Evolutionary conservation across 2,797 vertebrate genomes (phyloP), one percentile per base, ranked within the genome.

Genomic region (Margarornis squamiger): DNA sequence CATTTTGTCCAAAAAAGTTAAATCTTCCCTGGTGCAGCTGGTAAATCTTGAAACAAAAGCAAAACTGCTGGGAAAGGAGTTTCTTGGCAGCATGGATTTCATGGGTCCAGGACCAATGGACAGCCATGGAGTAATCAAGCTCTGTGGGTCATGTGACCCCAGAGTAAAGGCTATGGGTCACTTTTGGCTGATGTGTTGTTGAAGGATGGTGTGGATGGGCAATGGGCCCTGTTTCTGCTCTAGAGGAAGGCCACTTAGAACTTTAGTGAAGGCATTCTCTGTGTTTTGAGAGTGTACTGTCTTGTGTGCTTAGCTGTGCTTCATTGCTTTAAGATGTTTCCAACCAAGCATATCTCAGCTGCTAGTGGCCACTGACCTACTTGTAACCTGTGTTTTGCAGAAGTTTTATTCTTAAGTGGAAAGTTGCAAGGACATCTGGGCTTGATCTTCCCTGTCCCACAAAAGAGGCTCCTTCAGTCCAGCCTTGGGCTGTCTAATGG

Each of bases 391-490:
- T 34, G 30, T 77, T 94, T 85, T 4, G 0, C 15, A 39, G 55
- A 85, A 82, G 27, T 70, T 88, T 91, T 89, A 73, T 90, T 96
- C 78, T 58, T 51, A 58, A 68, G 59, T 45, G 51, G 71, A 90
- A 74, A 91, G 59, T 30, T 79, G 12, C 36, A 63, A 63, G 21
- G 57, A 46, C 41, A 61, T 67, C 19, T 82, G 67, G 26, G 23
- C 41, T 36, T 70, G 24, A 57, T 61, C 45, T 81, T 75, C 30
- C n/a, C 18, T 14, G 36, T 92, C 39, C 52, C 4, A 2, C 38
- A 46, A 79, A 82, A 41, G 41, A 87, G 48, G 30, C 36, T 57
- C 21, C 84, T 87, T 92, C 48, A 79, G 32, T 61, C 41, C 46
- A 67, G 21, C 68, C 87, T 80, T 79, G 67, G 32, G 43, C 38